A percentile compares a stretch with the other conserved stretches of the same genome.
These are phyloP conservation scores for Ladona fulva DNA, from an alignment of 1,140 invertebrate species.

Conservation along the genomic window DNA sequence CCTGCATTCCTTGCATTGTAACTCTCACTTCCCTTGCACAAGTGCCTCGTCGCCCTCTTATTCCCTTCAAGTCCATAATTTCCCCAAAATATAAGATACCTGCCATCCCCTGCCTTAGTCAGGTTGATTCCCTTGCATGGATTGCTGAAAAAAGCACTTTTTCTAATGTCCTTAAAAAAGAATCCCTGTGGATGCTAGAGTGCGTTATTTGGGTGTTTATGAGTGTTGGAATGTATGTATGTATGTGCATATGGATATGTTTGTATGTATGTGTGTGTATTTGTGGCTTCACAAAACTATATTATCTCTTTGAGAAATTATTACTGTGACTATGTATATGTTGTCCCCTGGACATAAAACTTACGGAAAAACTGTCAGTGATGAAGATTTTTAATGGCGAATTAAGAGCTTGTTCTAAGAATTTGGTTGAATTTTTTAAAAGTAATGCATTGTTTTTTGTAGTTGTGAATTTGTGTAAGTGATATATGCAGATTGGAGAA, in stretches of 20 bases:
- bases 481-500: background rate
- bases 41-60: background rate
- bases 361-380: background rate
- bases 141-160: background rate
- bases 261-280: background rate
- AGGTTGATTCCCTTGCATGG: background rate
- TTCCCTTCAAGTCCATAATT: background rate
- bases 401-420: background rate
- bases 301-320: constrained; percentile 6
- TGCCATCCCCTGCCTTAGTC: background rate
- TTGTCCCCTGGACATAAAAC: constrained; percentile 4
- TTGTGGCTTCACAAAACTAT: constrained; percentile 3
- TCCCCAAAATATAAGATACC: background rate
- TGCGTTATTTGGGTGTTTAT: background rate
- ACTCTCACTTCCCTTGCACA: background rate
- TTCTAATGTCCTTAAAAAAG: background rate
- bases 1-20: background rate
- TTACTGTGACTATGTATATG: constrained; percentile 6
- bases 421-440: background rate
- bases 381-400: background rate
- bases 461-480: background rate
- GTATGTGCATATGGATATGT: background rate
- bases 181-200: background rate
- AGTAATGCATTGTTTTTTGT: background rate
- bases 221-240: constrained; percentile 1